Conservation (phyloP, 2,888 invertebrate genomes). For the Nemotelus nigrinus region DNA sequence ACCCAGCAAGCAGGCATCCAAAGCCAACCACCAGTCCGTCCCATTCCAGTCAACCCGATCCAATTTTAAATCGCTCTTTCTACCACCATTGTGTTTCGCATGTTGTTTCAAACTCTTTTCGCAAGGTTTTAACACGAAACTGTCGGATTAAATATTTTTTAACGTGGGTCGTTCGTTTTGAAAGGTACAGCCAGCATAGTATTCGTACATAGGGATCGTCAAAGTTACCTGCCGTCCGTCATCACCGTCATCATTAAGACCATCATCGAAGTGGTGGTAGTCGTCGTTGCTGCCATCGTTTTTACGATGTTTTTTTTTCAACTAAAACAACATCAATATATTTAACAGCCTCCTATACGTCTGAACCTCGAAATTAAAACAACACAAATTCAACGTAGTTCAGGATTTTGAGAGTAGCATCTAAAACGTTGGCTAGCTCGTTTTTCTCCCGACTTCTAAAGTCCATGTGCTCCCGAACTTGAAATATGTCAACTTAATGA, state of each 20-base stretch:
- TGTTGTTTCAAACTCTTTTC: slow-evolving; percentile 43
- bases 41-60: not conserved
- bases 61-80: slow-evolving; percentile 22
- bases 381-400: not conserved
- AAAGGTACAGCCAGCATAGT: slow-evolving; percentile 17
- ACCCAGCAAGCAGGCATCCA: not conserved
- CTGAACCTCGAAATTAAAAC: too few species aligned
- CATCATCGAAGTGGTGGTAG: too few species aligned
- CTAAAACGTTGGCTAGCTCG: not conserved
- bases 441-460: not conserved
- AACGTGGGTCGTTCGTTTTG: slow-evolving; percentile 34
- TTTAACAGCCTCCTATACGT: too few species aligned
- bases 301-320: not conserved
- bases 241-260: too few species aligned
- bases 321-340: too few species aligned
- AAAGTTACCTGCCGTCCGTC: too few species aligned
- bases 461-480: not conserved
- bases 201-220: not conserved
- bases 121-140: slow-evolving; percentile 45
- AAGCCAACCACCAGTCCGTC: too few species aligned
- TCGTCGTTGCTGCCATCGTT: not conserved
- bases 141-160: slow-evolving; percentile 49
- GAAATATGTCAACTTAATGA: slow-evolving; percentile 43
- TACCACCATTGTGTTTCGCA: slow-evolving; percentile 39
- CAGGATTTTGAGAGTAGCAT: not conserved